Evolutionary conservation across 2,888 invertebrate species (phyloP).

Genomic region (Lamproptera curius): DNA sequence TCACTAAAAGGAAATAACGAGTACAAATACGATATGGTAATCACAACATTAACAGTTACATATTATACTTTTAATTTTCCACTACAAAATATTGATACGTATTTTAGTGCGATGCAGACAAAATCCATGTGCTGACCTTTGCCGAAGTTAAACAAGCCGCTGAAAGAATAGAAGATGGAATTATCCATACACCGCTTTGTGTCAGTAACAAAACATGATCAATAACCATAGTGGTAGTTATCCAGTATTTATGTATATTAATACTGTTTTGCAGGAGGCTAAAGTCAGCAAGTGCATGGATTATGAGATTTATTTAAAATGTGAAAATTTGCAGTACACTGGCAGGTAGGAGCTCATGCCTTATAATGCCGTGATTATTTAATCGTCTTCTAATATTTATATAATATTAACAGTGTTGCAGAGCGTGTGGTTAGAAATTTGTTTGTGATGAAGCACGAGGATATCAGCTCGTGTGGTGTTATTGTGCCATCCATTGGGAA

Average conservation of each 20-base stretch:
- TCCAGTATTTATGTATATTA: not conserved
- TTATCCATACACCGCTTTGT: slow-evolving; percentile 69
- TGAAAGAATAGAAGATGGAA: slow-evolving; percentile 57
- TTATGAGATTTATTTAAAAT: slow-evolving; percentile 85
- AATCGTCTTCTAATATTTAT: not conserved
- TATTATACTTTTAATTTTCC: not conserved
- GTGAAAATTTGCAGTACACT: slow-evolving; percentile 91
- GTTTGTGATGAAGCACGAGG: slow-evolving; percentile 43
- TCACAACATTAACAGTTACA: not conserved
- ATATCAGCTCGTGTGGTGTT: slow-evolving; percentile 46
- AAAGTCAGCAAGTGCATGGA: slow-evolving; percentile 80
- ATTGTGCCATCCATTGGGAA: slow-evolving; percentile 66
- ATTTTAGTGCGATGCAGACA: slow-evolving; percentile 21
- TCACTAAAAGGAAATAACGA: not conserved
- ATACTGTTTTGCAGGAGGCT: slow-evolving; percentile 51
- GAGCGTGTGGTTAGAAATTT: slow-evolving; percentile 65
- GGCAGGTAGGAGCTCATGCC: slow-evolving; percentile 81
- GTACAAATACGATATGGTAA: slow-evolving; percentile 12
- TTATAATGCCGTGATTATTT: not conserved
- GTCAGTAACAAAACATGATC: slow-evolving; percentile 44
- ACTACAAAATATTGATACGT: not conserved
- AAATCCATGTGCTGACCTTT: slow-evolving; percentile 47
- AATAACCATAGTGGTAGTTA: too few species aligned
- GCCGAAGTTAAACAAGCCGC: slow-evolving; percentile 61
- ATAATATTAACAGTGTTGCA: slow-evolving; percentile 44